Conservation (phyloP, 2,113 vertebrate species). For the Psammodynastes pulverulentus region DNA sequence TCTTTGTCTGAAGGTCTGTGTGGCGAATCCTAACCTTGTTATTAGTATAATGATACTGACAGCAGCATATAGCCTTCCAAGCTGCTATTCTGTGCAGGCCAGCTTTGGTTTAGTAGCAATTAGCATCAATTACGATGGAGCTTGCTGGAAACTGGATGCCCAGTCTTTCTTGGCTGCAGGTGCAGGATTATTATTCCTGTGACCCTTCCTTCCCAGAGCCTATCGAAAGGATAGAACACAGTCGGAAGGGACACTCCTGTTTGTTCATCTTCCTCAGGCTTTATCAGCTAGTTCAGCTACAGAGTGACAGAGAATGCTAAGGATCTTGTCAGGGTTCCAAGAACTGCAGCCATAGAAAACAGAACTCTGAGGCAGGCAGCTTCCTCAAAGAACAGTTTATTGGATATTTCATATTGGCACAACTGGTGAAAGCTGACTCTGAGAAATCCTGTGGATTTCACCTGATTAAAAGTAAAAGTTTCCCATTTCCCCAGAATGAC, state of each 20-base stretch:
- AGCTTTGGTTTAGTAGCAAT: conserved; percentile 63
- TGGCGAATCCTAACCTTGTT: conserved; percentile 62
- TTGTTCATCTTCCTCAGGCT: conserved; percentile 40
- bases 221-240: conserved; percentile 31
- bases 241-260: conserved; percentile 30
- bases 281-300: conserved; percentile 39
- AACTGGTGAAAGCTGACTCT: too few relatives aligned
- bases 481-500: too few relatives aligned
- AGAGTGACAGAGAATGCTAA: not conserved
- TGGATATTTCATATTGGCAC: too few relatives aligned
- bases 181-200: conserved; percentile 66
- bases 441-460: too few relatives aligned
- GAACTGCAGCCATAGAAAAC: too few relatives aligned
- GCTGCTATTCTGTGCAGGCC: conserved; percentile 62
- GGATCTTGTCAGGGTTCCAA: too few relatives aligned
- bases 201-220: conserved; percentile 60
- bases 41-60: conserved; percentile 59
- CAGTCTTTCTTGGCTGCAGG: conserved; percentile 62
- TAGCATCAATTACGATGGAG: conserved; percentile 63
- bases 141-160: not conserved
- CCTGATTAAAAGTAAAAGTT: too few relatives aligned
- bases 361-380: too few relatives aligned
- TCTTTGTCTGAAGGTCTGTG: conserved; percentile 51
- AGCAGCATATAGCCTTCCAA: conserved; percentile 59
- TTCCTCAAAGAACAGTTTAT: too few relatives aligned